Evolutionary conservation across 2,888 invertebrate species (phyloP).

Genomic region (Rotaria sp.): DNA sequence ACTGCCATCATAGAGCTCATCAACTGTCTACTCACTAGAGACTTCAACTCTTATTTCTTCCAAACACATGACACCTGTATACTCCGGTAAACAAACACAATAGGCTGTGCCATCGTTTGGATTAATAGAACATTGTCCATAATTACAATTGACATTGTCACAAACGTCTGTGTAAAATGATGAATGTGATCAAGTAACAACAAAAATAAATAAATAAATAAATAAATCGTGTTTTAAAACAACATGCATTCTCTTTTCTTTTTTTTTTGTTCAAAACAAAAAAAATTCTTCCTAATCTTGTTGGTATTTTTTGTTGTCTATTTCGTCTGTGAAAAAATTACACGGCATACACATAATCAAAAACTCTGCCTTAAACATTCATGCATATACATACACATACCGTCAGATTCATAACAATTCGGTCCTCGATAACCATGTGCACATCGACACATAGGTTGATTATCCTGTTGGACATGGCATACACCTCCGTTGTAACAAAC

Average conservation of each 20-base stretch:
- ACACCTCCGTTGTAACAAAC: conserved; percentile 15
- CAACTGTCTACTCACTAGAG: neutral
- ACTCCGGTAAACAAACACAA: neutral
- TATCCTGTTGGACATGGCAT: neutral
- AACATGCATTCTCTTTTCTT: neutral
- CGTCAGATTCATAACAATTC: conserved; percentile 7
- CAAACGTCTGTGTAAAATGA: neutral
- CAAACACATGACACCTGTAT: neutral
- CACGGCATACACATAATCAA: neutral
- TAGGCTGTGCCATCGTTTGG: neutral
- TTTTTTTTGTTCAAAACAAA: too few species aligned
- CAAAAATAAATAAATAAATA: neutral
- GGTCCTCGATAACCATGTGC: conserved; percentile 5
- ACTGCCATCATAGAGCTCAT: neutral
- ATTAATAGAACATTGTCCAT: neutral
- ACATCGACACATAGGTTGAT: conserved; percentile 24
- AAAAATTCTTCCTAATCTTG: too few species aligned
- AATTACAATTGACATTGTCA: conserved; percentile 20
- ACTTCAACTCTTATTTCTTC: neutral
- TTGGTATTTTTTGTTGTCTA: neutral
- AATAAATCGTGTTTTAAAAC: neutral
- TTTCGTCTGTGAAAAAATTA: neutral
- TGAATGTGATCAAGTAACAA: neutral
- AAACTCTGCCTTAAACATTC: too few species aligned
- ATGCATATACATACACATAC: neutral